Evolutionary conservation across 2,888 invertebrate species (phyloP), one percentile per base, ranked within the genome.

Genomic region (Seira sanloemensis): DNA sequence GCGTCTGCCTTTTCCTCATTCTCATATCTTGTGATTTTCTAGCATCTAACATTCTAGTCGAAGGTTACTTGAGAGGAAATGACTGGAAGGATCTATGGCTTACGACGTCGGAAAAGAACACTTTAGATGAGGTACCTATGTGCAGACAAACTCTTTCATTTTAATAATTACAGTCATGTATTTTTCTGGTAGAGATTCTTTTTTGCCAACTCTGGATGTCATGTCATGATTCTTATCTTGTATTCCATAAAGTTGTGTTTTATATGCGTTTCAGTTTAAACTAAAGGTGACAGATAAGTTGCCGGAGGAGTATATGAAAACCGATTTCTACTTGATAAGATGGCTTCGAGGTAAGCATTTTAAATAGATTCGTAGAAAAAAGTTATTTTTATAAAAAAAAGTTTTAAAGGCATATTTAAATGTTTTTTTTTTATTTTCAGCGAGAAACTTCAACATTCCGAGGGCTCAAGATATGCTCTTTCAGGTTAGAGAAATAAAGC

Each of bases 251-350:
- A 58, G 4, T 58, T 18, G 16, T 4, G 4, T 18, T 62, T 62
- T 62, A 1, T 18, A 7, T 62, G 2, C 62, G 62, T 67, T 24
- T 24, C 54, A 74, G 74, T 62, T 74, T 27, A 66, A 75, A 65
- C 5, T 5, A 2, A 62, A 65, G n/a, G 65, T 75, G 16, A 24
- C 25, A 1, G 7, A 18, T 65, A 16, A n/a, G 4, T 4, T 75
- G 2, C 26, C 75, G 24, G 75, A 75, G 62, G 18, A 21, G 0
- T 75, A 26, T 21, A 75, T 75, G 75, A 75, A 65, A 21, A 21
- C 37, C 0, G 75, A 75, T 19, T 75, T 75, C 21, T 75, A 75
- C 27, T 21, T 75, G 16, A 62, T 75, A 21, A 18, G 75, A 21
- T 75, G 75, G 75, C 27, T 75, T 19, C 5, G 75, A 23, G 75